Evolutionary conservation across 2,113 vertebrate genomes (phyloP), one percentile per base, ranked within the genome.

Genomic region (Columbina picui): DNA sequence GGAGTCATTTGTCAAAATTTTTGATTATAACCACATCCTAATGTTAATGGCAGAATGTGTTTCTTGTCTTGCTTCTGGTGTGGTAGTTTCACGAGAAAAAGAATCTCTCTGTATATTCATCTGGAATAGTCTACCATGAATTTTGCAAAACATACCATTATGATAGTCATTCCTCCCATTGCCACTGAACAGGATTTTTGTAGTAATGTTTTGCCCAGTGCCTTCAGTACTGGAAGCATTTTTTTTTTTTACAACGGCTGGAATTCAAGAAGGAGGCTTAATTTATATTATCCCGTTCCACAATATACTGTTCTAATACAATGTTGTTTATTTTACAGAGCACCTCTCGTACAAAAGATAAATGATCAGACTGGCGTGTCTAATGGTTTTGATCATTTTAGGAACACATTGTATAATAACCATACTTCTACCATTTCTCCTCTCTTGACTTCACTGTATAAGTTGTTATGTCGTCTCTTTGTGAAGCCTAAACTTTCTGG

Each of bases 381-480:
- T 20, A 77, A 57, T 41, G 75, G 36, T 94, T 95, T 80, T 74
- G 92, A 88, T 92, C 14, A 34, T 81, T 95, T 93, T n/a, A 76
- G 67, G 78, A 87, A 80, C 1, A 4, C 14, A 19, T 32, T 14
- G 25, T 78, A 59, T n/a, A 53, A 78, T 50, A 50, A 9, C 27
- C 19, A 36, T n/a, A 25, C 34, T 68, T 73, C 32, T 9, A 27
- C 27, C 22, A 38, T 63, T 90, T 61, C 64, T 78, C 9, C 73
- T 69, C 45, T 55, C 32, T 63, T 47, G 26, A 74, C 64, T 81
- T 75, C n/a, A 53, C 3, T 87, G 56, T 75, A 9, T 75, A 70
- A 70, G 41, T 95, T 71, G 23, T 63, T 89, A 67, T 47, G 76
- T 70, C 2, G 0, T 26, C 26, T 29, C 23, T 74, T 30, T 26